Evolutionary conservation across 2,888 invertebrate genomes (phyloP).

Genomic region (Cephus pulcher): DNA sequence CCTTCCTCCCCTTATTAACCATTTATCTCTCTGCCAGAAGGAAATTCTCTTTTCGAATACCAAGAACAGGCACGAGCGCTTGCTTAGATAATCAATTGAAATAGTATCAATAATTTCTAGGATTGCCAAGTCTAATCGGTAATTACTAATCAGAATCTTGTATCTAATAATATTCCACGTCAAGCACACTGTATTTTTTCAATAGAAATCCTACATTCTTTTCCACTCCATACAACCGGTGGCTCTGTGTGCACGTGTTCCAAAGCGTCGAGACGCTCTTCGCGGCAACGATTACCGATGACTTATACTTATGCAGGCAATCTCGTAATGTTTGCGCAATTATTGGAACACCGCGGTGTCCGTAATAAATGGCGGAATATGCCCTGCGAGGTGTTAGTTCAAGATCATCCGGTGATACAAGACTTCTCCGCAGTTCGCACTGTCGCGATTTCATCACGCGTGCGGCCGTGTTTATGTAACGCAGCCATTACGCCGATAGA

Average conservation of each 20-base stretch:
- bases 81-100: not conserved
- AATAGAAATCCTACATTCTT: not conserved
- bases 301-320: slow-evolving; percentile 60
- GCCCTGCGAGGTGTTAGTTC: slow-evolving; percentile 64
- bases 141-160: not conserved
- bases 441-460: slow-evolving; percentile 1
- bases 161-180: not conserved
- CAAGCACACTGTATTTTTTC: not conserved
- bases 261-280: not conserved
- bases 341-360: slow-evolving; percentile 60
- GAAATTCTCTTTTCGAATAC: not conserved
- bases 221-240: not conserved
- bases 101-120: not conserved
- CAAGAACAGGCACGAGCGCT: not conserved
- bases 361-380: slow-evolving; percentile 62
- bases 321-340: slow-evolving; percentile 60
- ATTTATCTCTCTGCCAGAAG: not conserved
- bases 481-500: not conserved
- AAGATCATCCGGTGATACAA: slow-evolving; percentile 61
- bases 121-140: not conserved
- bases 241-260: not conserved
- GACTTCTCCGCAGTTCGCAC: slow-evolving; percentile 15
- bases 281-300: slow-evolving; percentile 51
- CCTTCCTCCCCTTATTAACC: not conserved
- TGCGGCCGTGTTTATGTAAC: slow-evolving; percentile 1